A percentile compares a stretch with the other conserved stretches of the same genome.
phyloP scores from a whole-genome alignment of 2,113 vertebrate genomes.

The Pterophyllum scalare region DNA sequence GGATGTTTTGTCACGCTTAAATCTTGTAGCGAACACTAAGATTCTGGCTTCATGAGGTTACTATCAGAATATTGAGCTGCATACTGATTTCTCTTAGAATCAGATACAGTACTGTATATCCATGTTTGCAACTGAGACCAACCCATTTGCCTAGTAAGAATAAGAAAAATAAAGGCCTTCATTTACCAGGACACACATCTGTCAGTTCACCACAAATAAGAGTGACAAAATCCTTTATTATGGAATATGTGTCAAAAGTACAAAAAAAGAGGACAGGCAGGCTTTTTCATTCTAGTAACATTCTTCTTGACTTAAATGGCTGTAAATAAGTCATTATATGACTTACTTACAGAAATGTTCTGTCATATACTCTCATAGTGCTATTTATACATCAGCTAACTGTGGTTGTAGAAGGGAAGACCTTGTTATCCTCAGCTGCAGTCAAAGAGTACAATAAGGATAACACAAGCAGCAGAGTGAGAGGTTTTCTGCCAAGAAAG shows the following conservation, averaged over 20 bases:
- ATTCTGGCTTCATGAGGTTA: not conserved
- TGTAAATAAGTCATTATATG: constrained; percentile 23
- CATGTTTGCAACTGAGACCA: not conserved
- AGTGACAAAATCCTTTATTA: not conserved
- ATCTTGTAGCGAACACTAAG: not conserved
- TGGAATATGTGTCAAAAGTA: not conserved
- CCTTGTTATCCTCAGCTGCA: constrained; percentile 25
- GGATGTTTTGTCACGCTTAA: constrained; percentile 4
- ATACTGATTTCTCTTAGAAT: not conserved
- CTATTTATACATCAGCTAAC: not conserved
- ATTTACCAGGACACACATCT: not conserved
- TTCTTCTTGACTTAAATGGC: not conserved
- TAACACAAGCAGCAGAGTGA: not conserved
- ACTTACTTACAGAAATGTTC: not conserved
- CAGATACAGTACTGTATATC: not conserved
- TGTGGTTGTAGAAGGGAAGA: not conserved
- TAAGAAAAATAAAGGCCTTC: not conserved
- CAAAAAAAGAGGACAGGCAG: not conserved
- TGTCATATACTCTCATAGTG: not conserved
- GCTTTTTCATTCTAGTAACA: not conserved
- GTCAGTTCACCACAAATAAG: not conserved
- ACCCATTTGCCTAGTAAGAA: not conserved
- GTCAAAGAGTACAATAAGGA: constrained; percentile 3
- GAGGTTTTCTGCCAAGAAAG: constrained; percentile 20
- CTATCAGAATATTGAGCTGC: not conserved